A percentile compares a stretch with the other conserved stretches of the same genome.
Conservation (phyloP, 2,113 vertebrate genomes). For the Alaudala cheleensis region DNA sequence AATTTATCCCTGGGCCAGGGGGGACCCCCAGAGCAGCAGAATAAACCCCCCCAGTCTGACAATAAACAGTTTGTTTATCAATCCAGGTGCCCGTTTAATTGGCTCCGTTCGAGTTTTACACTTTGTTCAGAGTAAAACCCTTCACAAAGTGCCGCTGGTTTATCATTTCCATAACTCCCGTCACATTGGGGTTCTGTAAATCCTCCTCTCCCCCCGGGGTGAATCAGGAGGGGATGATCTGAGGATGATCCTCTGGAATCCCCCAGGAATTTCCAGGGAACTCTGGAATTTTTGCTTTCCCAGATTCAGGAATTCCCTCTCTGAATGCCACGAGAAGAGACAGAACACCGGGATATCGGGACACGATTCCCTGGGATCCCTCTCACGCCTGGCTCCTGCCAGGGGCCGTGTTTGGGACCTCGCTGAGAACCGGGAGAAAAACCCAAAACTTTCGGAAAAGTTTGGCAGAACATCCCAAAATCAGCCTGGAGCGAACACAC, state of each 20-base stretch:
- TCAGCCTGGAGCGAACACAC: accelerated
- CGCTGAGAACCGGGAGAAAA: neutral
- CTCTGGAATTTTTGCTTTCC: too few species aligned
- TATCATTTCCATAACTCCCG: constrained; percentile 83
- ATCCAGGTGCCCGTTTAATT: constrained; percentile 91
- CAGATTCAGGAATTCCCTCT: too few species aligned
- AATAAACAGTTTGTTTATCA: constrained; percentile 93
- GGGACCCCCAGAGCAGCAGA: constrained; percentile 68
- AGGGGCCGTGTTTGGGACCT: neutral
- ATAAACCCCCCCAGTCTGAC: constrained; percentile 67
- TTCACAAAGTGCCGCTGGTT: constrained; percentile 85
- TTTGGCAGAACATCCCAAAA: neutral
- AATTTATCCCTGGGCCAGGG: constrained; percentile 72
- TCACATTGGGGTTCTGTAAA: constrained; percentile 44
- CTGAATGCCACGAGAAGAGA: too few species aligned
- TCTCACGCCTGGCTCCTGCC: accelerated
- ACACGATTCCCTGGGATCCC: neutral
- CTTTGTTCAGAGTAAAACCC: constrained; percentile 87
- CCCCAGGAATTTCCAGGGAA: too few species aligned
- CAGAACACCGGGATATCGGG: too few species aligned
- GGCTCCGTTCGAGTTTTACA: constrained; percentile 78
- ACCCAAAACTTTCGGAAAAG: neutral
- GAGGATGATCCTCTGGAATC: too few species aligned
- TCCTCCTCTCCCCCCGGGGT: neutral
- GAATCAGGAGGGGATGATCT: neutral